A percentile compares a stretch with the other conserved stretches of the same genome.
Evolutionary conservation across 1,140 invertebrate genomes (phyloP).

Genomic region (Bombus confusus): DNA sequence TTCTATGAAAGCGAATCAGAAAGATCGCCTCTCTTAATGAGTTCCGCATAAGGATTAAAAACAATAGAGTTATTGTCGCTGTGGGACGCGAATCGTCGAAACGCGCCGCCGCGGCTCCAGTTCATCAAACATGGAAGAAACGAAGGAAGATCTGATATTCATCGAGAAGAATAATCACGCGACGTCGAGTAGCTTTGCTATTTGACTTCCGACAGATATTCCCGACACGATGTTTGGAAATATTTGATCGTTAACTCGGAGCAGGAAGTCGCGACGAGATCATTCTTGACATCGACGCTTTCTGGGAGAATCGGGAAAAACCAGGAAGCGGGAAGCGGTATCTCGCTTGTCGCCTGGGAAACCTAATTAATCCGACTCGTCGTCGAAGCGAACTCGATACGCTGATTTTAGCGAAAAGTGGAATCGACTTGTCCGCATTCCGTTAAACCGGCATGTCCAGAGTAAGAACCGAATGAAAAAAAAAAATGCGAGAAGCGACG

Average conservation of each 20-base stretch:
- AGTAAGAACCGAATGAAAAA: too few species aligned
- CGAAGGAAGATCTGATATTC: neutral
- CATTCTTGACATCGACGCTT: neutral
- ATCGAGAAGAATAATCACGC: neutral
- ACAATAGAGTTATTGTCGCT: neutral
- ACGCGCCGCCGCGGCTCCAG: too few species aligned
- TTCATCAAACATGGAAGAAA: neutral
- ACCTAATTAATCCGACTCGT: constrained; percentile 19
- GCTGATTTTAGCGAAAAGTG: neutral
- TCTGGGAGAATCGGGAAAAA: too few species aligned
- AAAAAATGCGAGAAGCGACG: too few species aligned
- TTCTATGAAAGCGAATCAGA: neutral
- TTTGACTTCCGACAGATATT: neutral
- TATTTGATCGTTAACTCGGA: neutral
- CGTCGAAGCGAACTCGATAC: neutral
- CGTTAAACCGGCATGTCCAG: constrained; percentile 9
- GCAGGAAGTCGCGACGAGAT: neutral
- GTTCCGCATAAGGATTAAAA: neutral
- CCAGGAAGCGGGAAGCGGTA: too few species aligned
- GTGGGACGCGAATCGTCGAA: neutral
- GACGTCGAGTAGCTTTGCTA: neutral
- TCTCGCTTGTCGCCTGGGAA: neutral
- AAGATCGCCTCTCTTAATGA: neutral
- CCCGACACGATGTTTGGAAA: neutral
- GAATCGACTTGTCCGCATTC: constrained; percentile 18